Conservation (phyloP, 2,888 invertebrate genomes). For the Diadegma fenestrale region DNA sequence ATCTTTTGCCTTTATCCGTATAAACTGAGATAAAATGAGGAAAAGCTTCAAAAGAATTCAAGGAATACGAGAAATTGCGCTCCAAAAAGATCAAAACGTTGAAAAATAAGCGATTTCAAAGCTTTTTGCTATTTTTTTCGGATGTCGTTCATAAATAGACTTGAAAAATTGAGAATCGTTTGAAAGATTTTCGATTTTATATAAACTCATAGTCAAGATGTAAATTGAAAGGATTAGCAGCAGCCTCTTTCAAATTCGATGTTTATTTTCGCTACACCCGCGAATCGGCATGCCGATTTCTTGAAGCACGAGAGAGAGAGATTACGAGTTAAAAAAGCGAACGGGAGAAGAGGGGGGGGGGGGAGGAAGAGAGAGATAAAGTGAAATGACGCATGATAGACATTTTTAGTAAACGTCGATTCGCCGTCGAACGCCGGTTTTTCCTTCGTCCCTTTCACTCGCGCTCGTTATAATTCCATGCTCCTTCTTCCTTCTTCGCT, state of each 20-base stretch:
- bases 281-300: constrained; percentile 41
- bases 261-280: constrained; percentile 41
- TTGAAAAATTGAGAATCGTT: not conserved
- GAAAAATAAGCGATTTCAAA: not conserved
- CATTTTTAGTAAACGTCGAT: constrained; percentile 44
- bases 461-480: constrained; percentile 2
- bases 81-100: not conserved
- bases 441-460: constrained; percentile 10
- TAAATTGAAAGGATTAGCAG: constrained; percentile 5
- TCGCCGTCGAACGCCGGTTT: constrained; percentile 23
- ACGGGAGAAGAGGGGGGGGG: not conserved
- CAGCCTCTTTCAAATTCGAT: not conserved
- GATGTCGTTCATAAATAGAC: not conserved
- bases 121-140: not conserved
- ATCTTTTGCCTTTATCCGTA: not conserved
- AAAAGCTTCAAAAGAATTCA: not conserved
- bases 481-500: constrained; percentile 17
- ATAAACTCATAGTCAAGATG: not conserved
- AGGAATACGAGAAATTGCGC: not conserved
- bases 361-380: constrained; percentile 2
- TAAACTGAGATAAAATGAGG: not conserved
- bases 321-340: not conserved
- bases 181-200: not conserved
- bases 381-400: constrained; percentile 51
- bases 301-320: not conserved